Evolutionary conservation across 1,140 invertebrate species (phyloP), one percentile per base, ranked within the genome.

Genomic region (Anadara kagoshimensis): DNA sequence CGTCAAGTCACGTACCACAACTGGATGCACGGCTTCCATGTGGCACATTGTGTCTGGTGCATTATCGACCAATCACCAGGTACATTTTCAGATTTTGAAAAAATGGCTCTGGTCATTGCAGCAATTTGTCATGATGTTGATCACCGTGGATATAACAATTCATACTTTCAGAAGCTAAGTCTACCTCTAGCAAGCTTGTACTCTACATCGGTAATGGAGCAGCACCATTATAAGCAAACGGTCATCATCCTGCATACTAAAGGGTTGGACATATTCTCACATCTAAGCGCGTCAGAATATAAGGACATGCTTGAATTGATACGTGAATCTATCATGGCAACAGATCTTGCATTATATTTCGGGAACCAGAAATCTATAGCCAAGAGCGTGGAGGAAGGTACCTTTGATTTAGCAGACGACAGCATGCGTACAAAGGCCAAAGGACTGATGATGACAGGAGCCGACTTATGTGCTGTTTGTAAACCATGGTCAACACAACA

Each of bases 381-480:
- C n/a, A 41, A 26, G 57, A 24, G 51, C 18, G 61, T 73, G 43
- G 62, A 64, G 16, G 58, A 65, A 24, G 45, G 45, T 2, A 20
- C n/a, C 10, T 65, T 73, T 16, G 41, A 57, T 26, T 29, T 68
- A n/a, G 45, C 14, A 7, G 24, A 68, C 29, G 7, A 56, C 36
- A n/a, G 44, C 96, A 86, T 97, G 96, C 91, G 63, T 53, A 72
- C 77, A 16, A 26, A 26, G 11, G 16, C 66, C 14, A 73, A 56
- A 22, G 51, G 22, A 24, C 29, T 73, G 44, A 64, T 75, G 56
- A 78, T 73, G 58, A 73, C 69, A 41, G 73, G 49, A 16, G 61
- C 67, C 58, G 79, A 81, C 53, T 54, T 81, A 2, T 69, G 66
- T 41, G 74, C 63, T 7, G 58, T 78, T 26, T n/a, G 62, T 11